Evolutionary conservation across 2,113 vertebrate species (phyloP).

Genomic region (Gadus chalcogrammus): DNA sequence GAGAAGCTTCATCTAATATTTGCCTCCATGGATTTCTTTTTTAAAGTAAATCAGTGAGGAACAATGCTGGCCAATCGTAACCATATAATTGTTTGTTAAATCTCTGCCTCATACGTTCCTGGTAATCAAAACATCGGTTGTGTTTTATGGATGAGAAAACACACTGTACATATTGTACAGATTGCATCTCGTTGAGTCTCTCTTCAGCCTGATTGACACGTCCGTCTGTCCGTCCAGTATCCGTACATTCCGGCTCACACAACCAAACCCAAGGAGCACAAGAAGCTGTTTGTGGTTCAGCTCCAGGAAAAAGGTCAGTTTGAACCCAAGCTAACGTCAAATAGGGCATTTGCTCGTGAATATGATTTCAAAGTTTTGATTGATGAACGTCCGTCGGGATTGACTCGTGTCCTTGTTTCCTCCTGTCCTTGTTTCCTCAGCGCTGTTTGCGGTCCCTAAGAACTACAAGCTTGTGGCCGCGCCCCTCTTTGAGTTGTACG

Average conservation of each 20-base stretch:
- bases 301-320: slow-evolving; percentile 94
- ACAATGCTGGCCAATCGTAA: too few species aligned
- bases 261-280: slow-evolving; percentile 98
- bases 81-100: not conserved
- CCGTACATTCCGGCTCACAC: slow-evolving; percentile 99
- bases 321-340: not conserved
- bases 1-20: too few species aligned
- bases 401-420: not conserved
- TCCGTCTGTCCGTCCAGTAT: slow-evolving; percentile 74
- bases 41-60: too few species aligned
- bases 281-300: slow-evolving; percentile 97
- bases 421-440: slow-evolving; percentile 60
- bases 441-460: slow-evolving; percentile 96
- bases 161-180: not conserved
- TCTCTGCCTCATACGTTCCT: not conserved
- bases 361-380: too few species aligned
- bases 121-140: too few species aligned
- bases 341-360: too few species aligned
- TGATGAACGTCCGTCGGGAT: too few species aligned
- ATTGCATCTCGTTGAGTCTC: not conserved
- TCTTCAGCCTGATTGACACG: slow-evolving; percentile 13
- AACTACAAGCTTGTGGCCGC: slow-evolving; percentile 98
- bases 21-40: too few species aligned
- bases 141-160: not conserved
- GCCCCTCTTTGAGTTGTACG: slow-evolving; percentile 94